Evolutionary conservation across 2,888 invertebrate species (phyloP).

Genomic region (Frankliniella intonsa): DNA sequence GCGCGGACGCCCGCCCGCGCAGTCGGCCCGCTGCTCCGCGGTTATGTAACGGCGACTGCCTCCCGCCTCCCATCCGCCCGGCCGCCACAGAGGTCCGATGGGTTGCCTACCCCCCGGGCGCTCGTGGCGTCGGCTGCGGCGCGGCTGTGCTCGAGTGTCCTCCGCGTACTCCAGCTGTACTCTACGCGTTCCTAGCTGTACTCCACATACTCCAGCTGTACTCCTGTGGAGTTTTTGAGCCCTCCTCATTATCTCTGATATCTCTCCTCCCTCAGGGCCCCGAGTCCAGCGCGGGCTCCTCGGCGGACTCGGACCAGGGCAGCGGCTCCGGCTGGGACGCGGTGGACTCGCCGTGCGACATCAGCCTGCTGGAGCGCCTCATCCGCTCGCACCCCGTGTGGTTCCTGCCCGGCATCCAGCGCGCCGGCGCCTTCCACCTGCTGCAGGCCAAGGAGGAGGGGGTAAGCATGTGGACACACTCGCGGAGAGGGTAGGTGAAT

Average conservation of each 20-base stretch:
- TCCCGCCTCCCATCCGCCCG: no score
- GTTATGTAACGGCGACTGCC: no score
- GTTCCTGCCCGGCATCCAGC: conserved; percentile 89
- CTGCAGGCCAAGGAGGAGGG: conserved; percentile 91
- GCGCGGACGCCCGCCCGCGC: not conserved
- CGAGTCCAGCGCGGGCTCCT: conserved; percentile 49
- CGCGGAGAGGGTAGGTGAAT: no score
- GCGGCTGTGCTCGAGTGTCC: not conserved
- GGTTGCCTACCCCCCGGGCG: not conserved
- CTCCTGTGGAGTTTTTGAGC: no score
- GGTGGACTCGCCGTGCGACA: conserved; percentile 70
- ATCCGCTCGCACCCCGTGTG: conserved; percentile 91
- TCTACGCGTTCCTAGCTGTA: no score
- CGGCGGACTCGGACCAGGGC: conserved; percentile 39
- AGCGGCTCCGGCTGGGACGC: conserved; percentile 48
- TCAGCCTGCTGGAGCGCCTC: conserved; percentile 79
- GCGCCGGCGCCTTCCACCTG: conserved; percentile 89
- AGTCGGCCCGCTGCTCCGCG: not conserved
- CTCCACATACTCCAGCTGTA: not conserved
- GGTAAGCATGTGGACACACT: no score
- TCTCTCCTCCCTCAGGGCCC: conserved; percentile 33
- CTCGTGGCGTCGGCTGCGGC: not conserved
- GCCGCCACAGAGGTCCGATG: not conserved
- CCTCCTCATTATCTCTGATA: no score
- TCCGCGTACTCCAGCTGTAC: no score